These are phyloP conservation scores for Mohoua ochrocephala DNA, from an alignment of 2,113 vertebrate species.

Conservation along the genomic window DNA sequence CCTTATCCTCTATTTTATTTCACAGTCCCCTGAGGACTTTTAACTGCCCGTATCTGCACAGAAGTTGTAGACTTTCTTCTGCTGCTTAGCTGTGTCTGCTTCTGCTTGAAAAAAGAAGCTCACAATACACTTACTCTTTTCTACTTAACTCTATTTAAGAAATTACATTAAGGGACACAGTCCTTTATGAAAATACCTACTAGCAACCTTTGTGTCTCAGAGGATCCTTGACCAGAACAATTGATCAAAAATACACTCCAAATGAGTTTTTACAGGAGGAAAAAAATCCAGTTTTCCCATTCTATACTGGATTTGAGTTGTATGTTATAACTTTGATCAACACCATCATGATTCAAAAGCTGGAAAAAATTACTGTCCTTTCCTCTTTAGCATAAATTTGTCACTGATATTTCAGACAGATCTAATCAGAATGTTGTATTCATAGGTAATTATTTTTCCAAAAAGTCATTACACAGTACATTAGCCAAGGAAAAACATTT, in stretches of 20 bases:
- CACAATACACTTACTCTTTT: background rate
- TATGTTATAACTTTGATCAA: background rate
- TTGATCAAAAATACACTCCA: background rate
- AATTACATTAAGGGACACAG: background rate
- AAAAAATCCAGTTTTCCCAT: background rate
- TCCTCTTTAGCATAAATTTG: background rate
- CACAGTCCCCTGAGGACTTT: background rate
- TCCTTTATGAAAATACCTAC: background rate
- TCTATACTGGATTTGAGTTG: background rate
- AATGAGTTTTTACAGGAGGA: background rate
- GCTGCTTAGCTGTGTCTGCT: background rate
- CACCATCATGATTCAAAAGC: background rate
- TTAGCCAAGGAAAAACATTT: background rate
- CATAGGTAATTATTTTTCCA: background rate
- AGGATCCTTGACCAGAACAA: background rate
- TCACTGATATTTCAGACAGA: background rate
- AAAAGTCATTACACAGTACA: background rate
- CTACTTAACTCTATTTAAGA: background rate
- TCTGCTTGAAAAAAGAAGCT: background rate
- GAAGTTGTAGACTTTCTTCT: background rate
- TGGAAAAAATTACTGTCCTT: background rate
- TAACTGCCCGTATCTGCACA: background rate
- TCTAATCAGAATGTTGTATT: background rate
- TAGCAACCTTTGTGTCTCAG: background rate
- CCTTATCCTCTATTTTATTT: background rate